phyloP scores from a whole-genome alignment of 2,797 vertebrate genomes.

The Potorous gilbertii region DNA sequence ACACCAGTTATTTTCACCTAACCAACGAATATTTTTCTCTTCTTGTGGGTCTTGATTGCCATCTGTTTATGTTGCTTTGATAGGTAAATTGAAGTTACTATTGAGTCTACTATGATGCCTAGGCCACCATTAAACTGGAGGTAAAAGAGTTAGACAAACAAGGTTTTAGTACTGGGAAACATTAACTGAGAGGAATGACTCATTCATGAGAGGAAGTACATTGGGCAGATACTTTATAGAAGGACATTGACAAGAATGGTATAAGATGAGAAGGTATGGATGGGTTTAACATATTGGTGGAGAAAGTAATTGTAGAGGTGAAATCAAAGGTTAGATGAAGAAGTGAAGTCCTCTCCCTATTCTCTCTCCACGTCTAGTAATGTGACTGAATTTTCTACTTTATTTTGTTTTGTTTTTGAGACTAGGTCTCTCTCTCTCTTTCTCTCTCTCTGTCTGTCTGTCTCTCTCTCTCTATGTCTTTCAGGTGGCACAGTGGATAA shows the following conservation, averaged over 20 bases:
- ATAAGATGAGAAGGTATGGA: neutral
- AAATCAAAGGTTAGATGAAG: neutral
- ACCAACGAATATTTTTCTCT: neutral
- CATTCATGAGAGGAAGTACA: no score
- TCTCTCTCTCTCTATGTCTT: neutral
- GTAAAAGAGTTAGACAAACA: conserved; percentile 59
- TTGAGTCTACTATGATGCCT: neutral
- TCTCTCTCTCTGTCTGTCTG: no score
- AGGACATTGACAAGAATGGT: neutral
- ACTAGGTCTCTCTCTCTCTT: neutral
- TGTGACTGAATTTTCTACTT: neutral
- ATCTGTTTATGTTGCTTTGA: neutral
- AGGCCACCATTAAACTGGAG: neutral
- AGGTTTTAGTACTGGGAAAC: conserved; percentile 43
- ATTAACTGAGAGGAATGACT: neutral
- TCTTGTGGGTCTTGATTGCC: neutral
- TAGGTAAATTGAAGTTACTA: neutral
- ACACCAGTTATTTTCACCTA: neutral
- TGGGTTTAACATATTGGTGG: neutral
- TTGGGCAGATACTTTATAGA: neutral
- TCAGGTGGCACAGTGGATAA: neutral
- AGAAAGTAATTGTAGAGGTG: neutral
- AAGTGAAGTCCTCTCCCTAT: neutral
- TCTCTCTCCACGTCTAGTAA: neutral
- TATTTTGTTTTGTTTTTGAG: neutral